A percentile compares a stretch with the other conserved stretches of the same genome.
Evolutionary conservation across 1,140 invertebrate genomes (phyloP).

Genomic region (Brachionus paranguensis): DNA sequence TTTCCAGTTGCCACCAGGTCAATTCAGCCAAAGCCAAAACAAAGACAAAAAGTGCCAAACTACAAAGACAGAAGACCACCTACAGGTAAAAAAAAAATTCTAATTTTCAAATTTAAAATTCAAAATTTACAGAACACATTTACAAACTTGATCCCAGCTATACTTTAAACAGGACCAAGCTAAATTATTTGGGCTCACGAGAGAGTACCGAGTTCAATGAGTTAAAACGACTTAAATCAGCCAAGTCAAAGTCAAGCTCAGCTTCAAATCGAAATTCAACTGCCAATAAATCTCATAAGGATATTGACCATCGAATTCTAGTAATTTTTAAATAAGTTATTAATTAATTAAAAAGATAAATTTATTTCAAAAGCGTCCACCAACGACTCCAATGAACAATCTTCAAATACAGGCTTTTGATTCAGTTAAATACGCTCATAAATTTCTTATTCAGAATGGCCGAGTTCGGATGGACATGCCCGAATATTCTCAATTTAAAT

Average conservation of each 20-base stretch:
- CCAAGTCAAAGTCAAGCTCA: background rate
- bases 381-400: background rate
- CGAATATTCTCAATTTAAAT: background rate
- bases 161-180: background rate
- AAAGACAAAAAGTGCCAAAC: slow-evolving; percentile 46
- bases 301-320: background rate
- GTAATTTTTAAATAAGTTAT: background rate
- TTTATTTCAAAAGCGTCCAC: background rate
- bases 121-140: background rate
- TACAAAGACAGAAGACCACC: slow-evolving; percentile 43
- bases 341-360: background rate
- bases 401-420: background rate
- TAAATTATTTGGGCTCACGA: background rate
- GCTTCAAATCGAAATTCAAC: background rate
- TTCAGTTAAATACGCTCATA: background rate
- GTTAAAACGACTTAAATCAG: background rate
- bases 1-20: slow-evolving; percentile 44
- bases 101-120: background rate
- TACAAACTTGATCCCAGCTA: slow-evolving; percentile 1
- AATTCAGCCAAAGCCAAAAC: slow-evolving; percentile 45
- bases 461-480: background rate
- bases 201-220: background rate
- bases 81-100: slow-evolving; percentile 41
- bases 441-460: slow-evolving; percentile 33
- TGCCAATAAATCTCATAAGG: background rate